Evolutionary conservation across 1,140 invertebrate species (phyloP), one percentile per base, ranked within the genome.

Genomic region (Caerostris extrusa): DNA sequence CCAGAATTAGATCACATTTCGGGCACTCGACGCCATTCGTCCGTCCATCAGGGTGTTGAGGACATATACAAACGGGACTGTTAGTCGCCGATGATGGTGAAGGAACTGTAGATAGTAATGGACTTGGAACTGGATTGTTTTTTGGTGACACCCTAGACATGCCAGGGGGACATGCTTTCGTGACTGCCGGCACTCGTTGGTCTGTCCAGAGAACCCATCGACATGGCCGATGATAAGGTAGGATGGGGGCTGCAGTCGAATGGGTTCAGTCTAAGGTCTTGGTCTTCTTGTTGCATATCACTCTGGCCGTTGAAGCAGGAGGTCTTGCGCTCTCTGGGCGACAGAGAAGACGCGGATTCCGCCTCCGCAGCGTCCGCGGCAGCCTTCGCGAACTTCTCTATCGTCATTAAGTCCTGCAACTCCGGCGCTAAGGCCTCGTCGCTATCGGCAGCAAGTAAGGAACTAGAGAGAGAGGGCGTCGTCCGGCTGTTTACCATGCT

Each of bases 1-100:
- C 98, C 50, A 99, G 96, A 94, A 99, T 98, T 95, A 99, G 97
- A 96, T 99, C 98, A 96, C 99, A 99, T 95, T 98, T 99, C 5
- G 98, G 97, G 96, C 98, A 99, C 95, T 99, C 99, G 10, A 98
- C 98, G 19, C 98, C 98, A 95, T 98, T 98, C 0, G 98, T 98
- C 95, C 98, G 96, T 34, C 98, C 99, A 95, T 98, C 98, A 94
- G 99, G 98, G 96, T 99, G 98, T 95, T 99, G 98, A 12, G 98
- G 98, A 96, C 98, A 99, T 3, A 98, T 86, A 34, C 77, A 82
- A n/a, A 85, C 86, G 61, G 91, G 87, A 81, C 88, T 94, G n/a
- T 81, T 89, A 8, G 91, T 90, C 14, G 91, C 82, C 19, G 86
- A 85, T 53, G 89, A 88, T 61, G 94, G 94, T 53, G 93, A 93